phyloP scores from a whole-genome alignment of 2,888 invertebrate species.

The Stenurella melanura region DNA sequence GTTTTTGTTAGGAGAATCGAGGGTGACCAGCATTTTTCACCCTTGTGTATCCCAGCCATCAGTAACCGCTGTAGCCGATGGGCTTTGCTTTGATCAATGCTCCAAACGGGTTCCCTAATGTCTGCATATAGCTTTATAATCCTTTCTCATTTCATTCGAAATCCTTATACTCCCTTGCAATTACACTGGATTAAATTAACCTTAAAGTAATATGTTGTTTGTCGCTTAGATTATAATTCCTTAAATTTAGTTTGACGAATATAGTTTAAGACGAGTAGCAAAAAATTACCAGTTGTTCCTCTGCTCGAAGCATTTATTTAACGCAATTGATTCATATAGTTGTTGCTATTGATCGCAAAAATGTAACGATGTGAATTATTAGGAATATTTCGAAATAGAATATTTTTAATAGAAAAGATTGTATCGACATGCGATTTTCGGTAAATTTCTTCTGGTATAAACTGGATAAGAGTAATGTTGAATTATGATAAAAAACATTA shows the following conservation, averaged over 20 bases:
- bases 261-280: background rate
- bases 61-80: constrained; percentile 49
- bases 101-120: constrained; percentile 52
- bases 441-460: too few relatives aligned
- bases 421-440: too few relatives aligned
- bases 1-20: constrained; percentile 50
- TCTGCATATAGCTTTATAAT: constrained; percentile 45
- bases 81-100: constrained; percentile 58
- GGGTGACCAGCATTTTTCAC: constrained; percentile 57
- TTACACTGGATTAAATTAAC: constrained; percentile 27
- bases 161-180: constrained; percentile 39
- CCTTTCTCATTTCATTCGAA: constrained; percentile 35
- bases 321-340: too few relatives aligned
- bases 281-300: background rate
- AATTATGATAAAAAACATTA: too few relatives aligned
- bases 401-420: too few relatives aligned
- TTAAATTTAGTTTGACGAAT: background rate
- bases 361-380: too few relatives aligned
- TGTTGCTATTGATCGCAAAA: too few relatives aligned
- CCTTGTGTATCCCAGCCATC: constrained; percentile 38
- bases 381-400: too few relatives aligned
- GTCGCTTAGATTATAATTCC: constrained; percentile 1
- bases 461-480: too few relatives aligned
- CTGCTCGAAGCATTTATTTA: too few relatives aligned
- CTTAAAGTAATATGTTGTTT: constrained; percentile 11